Evolutionary conservation across 2,113 vertebrate species (phyloP), one percentile per base, ranked within the genome.

Genomic region (Forbesichthys agassizii): DNA sequence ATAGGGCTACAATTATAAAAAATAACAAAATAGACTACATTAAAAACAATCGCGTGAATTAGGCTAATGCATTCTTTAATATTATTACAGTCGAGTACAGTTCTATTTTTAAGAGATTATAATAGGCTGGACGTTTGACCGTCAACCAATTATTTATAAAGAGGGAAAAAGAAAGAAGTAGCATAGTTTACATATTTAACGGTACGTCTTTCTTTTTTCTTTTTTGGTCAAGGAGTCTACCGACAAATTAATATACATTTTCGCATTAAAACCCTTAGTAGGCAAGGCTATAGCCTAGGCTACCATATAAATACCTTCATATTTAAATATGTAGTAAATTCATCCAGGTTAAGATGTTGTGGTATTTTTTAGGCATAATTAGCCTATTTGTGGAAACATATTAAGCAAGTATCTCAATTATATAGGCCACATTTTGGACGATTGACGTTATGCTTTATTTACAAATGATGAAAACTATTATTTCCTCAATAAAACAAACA

Each of bases 61-160:
- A 42, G 36, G 36, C 4, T 8, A 8, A 42, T 42, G 5, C 36
- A 42, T 42, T 42, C 36, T 8, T 4, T 42, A 4, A n/a, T 10
- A 70, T 51, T 12, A 51, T n/a, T 42, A 51, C 46, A 49, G 46
- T 11, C 48, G 27, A 27, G 27, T 27, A 27, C 36, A 5, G 1
- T 42, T 42, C 36, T 42, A 5, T 42, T 61, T 53, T 13, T 27
- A 65, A 0, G 11, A 75, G 48, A 74, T 69, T 48, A 47, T 27
- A 54, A 78, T 74, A 74, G 71, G 68, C 33, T 70, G 66, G 46
- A 8, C 64, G 66, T 74, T 71, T 49, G 70, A 76, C 71, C 77
- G 64, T 68, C 57, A 72, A 78, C 64, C 68, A 78, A 11, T 78
- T 68, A 73, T 69, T 82, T 46, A 49, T 3, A 33, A 12, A 16